phyloP scores from a whole-genome alignment of 2,113 vertebrate genomes.

The Albula glossodonta region DNA sequence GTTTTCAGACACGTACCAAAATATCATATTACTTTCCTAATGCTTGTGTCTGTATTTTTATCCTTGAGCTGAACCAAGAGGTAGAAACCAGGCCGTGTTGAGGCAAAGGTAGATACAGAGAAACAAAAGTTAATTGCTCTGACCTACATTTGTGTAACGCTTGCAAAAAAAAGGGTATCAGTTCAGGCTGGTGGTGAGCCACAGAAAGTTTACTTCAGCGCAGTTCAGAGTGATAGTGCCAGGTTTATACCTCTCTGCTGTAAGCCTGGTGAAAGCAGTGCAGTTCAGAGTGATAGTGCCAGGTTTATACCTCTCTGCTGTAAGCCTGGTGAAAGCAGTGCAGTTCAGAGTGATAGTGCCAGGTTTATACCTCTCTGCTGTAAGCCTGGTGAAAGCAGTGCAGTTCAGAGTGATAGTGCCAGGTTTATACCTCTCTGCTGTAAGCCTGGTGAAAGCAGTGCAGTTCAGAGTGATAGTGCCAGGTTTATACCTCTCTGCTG shows the following conservation, averaged over 20 bases:
- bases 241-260: not conserved
- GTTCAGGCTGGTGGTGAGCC: not conserved
- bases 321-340: too few species aligned
- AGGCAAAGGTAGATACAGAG: not conserved
- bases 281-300: too few species aligned
- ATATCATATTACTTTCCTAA: not conserved
- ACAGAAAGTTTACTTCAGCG: not conserved
- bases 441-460: too few species aligned
- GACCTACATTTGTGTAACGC: not conserved
- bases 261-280: not conserved
- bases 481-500: too few species aligned
- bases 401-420: too few species aligned
- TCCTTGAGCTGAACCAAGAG: not conserved
- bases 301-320: too few species aligned
- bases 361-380: too few species aligned
- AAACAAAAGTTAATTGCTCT: not conserved
- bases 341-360: too few species aligned
- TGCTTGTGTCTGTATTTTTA: not conserved
- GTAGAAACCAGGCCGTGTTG: not conserved
- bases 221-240: not conserved
- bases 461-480: too few species aligned
- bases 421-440: too few species aligned
- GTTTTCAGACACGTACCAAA: not conserved
- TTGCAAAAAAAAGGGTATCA: not conserved
- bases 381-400: too few species aligned